Conservation (phyloP, 2,888 invertebrate species). For the Agrenia bidenticulata region DNA sequence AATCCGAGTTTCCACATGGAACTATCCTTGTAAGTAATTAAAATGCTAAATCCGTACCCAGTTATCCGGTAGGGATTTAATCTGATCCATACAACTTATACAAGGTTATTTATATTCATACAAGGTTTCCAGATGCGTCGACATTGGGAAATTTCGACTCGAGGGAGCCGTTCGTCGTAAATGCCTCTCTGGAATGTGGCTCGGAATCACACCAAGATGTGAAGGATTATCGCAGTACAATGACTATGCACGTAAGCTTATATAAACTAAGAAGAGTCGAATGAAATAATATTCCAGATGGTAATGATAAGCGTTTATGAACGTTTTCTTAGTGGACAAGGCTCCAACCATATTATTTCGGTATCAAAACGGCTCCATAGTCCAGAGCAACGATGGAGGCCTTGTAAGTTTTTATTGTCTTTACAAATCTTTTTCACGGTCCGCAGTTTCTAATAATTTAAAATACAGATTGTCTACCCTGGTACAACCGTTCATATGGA, state of each 20-base stretch:
- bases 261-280: no score
- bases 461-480: conserved; percentile 18
- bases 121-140: conserved; percentile 68
- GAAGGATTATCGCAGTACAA: background rate
- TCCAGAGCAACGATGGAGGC: conserved; percentile 81
- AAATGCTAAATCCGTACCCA: no score
- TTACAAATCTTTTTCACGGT: no score
- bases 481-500: conserved; percentile 84
- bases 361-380: conserved; percentile 70
- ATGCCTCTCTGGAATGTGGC: conserved; percentile 67
- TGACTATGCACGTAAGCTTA: conserved; percentile 2
- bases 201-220: background rate
- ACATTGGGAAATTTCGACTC: conserved; percentile 81
- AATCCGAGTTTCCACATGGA: conserved; percentile 77
- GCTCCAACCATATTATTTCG: conserved; percentile 45
- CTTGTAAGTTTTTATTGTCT: conserved; percentile 61
- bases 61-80: no score
- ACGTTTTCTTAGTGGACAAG: conserved; percentile 26
- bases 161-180: conserved; percentile 70
- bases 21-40: conserved; percentile 62
- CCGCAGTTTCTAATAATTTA: no score
- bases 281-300: no score
- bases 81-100: no score
- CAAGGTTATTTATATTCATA: no score
- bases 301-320: no score